These are phyloP conservation scores for Netelia fuscicornis DNA, from an alignment of 2,888 invertebrate genomes.

Conservation along the genomic window DNA sequence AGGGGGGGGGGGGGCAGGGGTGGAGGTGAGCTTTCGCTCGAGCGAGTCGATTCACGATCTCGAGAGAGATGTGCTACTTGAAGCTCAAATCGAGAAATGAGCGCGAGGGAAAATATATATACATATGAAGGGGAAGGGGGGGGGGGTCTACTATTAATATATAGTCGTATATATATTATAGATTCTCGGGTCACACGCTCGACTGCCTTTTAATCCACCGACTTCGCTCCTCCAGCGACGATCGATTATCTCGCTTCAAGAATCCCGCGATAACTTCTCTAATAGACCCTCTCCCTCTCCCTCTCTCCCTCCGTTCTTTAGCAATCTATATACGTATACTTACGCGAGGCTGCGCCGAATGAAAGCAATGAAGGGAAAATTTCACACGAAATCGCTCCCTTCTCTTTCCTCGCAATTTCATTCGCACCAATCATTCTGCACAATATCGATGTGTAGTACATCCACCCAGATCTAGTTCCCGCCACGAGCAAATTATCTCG, in stretches of 20 bases:
- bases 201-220: constrained; percentile 71
- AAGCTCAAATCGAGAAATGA: constrained; percentile 63
- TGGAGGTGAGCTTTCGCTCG: constrained; percentile 46
- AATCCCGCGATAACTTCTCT: constrained; percentile 68
- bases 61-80: constrained; percentile 33
- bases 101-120: constrained; percentile 39
- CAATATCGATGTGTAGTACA: constrained; percentile 6
- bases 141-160: background rate
- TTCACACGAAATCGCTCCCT: constrained; percentile 38
- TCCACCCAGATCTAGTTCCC: background rate
- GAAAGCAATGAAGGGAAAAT: constrained; percentile 60
- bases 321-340: constrained; percentile 47
- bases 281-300: constrained; percentile 57
- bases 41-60: constrained; percentile 59
- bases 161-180: constrained; percentile 50
- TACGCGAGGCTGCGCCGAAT: constrained; percentile 37
- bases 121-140: background rate
- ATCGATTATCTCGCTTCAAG: constrained; percentile 72
- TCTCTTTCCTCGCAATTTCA: constrained; percentile 26
- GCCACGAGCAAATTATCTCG: background rate
- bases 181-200: constrained; percentile 67
- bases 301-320: background rate
- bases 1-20: too few relatives aligned
- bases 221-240: constrained; percentile 58
- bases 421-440: constrained; percentile 6